A percentile compares a stretch with the other conserved stretches of the same genome.
Conservation (phyloP, 2,888 invertebrate genomes). For the Torymus auratus region DNA sequence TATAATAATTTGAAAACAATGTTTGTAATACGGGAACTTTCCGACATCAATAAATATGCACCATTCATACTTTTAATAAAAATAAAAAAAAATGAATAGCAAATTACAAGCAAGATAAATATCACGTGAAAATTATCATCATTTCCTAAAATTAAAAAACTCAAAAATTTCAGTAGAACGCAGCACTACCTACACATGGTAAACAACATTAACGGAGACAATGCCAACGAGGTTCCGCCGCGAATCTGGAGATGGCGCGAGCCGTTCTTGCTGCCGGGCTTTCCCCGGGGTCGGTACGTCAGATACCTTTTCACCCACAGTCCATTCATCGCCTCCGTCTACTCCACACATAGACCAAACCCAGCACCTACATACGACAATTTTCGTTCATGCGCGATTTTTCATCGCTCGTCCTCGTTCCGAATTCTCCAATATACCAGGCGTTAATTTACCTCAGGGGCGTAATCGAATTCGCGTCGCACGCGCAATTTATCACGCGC, state of each 20-base stretch:
- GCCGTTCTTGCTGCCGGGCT: constrained; percentile 18
- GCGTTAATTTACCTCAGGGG: constrained; percentile 25
- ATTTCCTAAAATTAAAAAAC: too few species aligned
- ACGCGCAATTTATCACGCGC: constrained; percentile 30
- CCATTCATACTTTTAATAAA: too few species aligned
- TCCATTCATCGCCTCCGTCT: not conserved
- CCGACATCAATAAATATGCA: too few species aligned
- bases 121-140: too few species aligned
- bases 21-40: too few species aligned
- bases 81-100: too few species aligned
- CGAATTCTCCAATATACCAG: constrained; percentile 58
- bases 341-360: too few species aligned
- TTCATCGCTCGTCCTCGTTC: constrained; percentile 60
- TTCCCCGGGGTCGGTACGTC: constrained; percentile 54
- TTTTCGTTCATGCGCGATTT: constrained; percentile 29
- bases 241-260: constrained; percentile 61
- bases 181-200: too few species aligned
- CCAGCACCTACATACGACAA: too few species aligned
- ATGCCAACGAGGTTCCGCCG: constrained; percentile 38
- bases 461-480: constrained; percentile 36
- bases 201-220: not conserved
- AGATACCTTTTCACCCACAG: constrained; percentile 36
- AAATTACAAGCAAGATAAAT: too few species aligned
- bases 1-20: too few species aligned
- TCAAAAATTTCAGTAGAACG: too few species aligned